Conservation (phyloP, 23 tunicate species). For the Oikopleura dioica region DNA sequence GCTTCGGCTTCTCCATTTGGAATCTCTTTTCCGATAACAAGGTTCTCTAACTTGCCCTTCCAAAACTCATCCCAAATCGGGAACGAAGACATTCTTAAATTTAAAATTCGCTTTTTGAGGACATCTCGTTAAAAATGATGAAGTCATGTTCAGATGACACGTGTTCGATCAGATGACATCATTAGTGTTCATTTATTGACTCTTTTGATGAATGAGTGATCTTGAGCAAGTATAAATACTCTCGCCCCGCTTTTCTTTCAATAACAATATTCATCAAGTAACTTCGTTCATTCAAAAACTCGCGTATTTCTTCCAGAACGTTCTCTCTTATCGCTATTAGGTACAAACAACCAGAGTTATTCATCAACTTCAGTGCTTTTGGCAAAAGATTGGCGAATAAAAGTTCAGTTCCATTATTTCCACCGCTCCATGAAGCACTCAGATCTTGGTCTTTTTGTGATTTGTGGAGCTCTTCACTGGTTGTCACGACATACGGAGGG, state of each 20-base stretch:
- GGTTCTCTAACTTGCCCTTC: not conserved
- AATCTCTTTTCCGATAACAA: not conserved
- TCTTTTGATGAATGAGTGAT: no score
- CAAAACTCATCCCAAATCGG: conserved; percentile 4
- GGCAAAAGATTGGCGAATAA: not conserved
- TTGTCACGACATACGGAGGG: conserved; percentile 6
- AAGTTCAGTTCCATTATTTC: conserved; percentile 7
- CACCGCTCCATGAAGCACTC: not conserved
- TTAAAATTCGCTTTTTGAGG: no score
- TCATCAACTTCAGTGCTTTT: not conserved
- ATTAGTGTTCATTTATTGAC: no score
- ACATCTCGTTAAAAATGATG: no score
- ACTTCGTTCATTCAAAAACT: not conserved
- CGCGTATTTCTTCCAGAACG: not conserved
- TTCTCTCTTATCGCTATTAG: not conserved
- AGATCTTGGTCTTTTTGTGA: not conserved
- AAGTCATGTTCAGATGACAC: no score
- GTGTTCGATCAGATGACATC: no score
- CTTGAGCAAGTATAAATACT: not conserved
- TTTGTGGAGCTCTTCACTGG: not conserved
- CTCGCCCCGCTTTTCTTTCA: not conserved
- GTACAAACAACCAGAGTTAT: not conserved
- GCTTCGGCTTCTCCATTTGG: not conserved
- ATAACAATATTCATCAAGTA: not conserved
- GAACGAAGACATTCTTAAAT: not conserved